These are phyloP conservation scores for Steinernema feltiae DNA, from an alignment of 1,140 invertebrate species.

Conservation along the genomic window DNA sequence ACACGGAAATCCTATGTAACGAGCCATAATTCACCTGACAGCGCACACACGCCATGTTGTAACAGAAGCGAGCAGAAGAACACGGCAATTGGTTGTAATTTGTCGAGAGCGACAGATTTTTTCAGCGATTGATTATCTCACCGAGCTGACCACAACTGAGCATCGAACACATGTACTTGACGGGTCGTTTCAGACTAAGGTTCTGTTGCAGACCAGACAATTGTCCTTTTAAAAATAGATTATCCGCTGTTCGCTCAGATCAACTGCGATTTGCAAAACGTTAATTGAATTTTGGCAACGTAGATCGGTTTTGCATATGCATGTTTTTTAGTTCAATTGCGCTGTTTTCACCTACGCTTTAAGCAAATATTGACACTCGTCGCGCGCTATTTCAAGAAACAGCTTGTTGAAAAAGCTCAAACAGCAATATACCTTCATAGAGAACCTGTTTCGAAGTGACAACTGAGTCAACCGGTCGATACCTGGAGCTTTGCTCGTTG, in stretches of 20 bases:
- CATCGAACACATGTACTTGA: not conserved
- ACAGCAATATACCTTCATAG: not conserved
- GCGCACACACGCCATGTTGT: not conserved
- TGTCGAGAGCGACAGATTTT: slow-evolving; percentile 3
- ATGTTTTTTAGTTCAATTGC: not conserved
- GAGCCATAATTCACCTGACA: slow-evolving; percentile 10
- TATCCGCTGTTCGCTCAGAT: not conserved
- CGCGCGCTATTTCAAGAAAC: not conserved
- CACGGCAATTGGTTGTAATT: slow-evolving; percentile 1
- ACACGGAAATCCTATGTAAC: not conserved
- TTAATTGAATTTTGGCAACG: no score
- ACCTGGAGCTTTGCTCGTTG: slow-evolving; percentile 13
- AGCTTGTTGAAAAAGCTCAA: not conserved
- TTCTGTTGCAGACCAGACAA: no score
- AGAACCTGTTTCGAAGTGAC: slow-evolving; percentile 8
- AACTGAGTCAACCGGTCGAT: not conserved
- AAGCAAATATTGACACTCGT: not conserved
- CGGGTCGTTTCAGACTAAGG: not conserved
- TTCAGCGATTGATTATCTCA: not conserved
- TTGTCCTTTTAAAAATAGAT: not conserved
- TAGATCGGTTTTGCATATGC: not conserved
- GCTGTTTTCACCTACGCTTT: not conserved
- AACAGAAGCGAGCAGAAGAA: not conserved
- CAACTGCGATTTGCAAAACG: not conserved
- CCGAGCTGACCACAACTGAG: not conserved